These are phyloP conservation scores for Acrossocheilus fasciatus DNA, from an alignment of 2,797 vertebrate species.

Conservation along the genomic window DNA sequence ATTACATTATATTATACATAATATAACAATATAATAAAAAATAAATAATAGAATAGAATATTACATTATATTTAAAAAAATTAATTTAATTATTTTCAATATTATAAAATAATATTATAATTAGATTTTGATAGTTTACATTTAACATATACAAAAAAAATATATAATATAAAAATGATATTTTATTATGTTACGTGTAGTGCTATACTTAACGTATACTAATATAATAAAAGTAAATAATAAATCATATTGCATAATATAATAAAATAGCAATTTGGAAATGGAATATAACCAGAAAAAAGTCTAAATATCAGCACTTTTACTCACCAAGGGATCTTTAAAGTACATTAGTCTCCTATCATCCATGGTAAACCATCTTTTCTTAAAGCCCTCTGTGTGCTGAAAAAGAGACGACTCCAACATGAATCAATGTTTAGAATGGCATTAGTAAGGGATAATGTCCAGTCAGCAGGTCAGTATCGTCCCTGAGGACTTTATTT, in stretches of 20 bases:
- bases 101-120: no score
- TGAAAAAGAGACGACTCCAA: slow-evolving; percentile 63
- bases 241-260: neutral
- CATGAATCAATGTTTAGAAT: neutral
- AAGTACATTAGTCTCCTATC: slow-evolving; percentile 98
- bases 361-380: slow-evolving; percentile 97
- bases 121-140: no score
- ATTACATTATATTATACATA: neutral
- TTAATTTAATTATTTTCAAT: no score
- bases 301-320: neutral
- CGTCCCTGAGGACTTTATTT: neutral
- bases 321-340: slow-evolving; percentile 95
- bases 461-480: slow-evolving; percentile 2
- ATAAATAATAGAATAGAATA: no score
- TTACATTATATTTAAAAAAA: no score
- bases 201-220: neutral
- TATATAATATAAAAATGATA: no score
- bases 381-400: slow-evolving; percentile 98
- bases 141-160: no score
- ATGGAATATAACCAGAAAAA: no score
- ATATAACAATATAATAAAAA: neutral
- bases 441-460: neutral
- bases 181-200: neutral
- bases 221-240: neutral
- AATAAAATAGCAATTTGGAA: no score